A percentile compares a stretch with the other conserved stretches of the same genome.
These are phyloP conservation scores for Tiphia femorata DNA, from an alignment of 2,888 invertebrate genomes.

Conservation along the genomic window DNA sequence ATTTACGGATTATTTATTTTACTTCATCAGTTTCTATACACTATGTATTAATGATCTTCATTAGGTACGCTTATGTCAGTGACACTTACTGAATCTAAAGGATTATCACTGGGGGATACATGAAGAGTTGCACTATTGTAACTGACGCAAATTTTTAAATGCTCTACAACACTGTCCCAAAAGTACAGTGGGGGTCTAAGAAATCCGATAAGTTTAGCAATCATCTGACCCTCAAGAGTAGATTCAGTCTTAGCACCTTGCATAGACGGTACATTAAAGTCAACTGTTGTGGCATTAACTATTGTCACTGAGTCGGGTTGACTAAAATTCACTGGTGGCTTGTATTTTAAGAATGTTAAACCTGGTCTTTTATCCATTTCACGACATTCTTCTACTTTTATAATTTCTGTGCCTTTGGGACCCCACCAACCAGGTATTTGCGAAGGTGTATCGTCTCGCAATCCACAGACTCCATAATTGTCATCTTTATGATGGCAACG, in stretches of 20 bases:
- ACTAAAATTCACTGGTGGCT: slow-evolving; percentile 87
- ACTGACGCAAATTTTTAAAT: slow-evolving; percentile 83
- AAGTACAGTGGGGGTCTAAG: slow-evolving; percentile 80
- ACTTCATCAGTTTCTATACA: too few relatives aligned
- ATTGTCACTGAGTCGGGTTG: slow-evolving; percentile 91
- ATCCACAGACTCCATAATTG: slow-evolving; percentile 85
- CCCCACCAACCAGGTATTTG: slow-evolving; percentile 94
- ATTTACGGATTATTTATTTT: too few relatives aligned
- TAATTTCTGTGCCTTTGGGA: slow-evolving; percentile 82
- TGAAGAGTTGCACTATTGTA: slow-evolving; percentile 79
- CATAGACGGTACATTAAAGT: slow-evolving; percentile 81
- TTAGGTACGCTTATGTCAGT: not conserved
- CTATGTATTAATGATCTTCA: too few relatives aligned
- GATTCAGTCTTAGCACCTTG: slow-evolving; percentile 77
- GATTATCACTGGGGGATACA: slow-evolving; percentile 58
- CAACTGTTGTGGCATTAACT: slow-evolving; percentile 86
- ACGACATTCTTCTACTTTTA: slow-evolving; percentile 82
- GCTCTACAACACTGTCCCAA: slow-evolving; percentile 79
- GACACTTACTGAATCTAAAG: slow-evolving; percentile 51
- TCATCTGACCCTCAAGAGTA: slow-evolving; percentile 79
- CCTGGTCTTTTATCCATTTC: slow-evolving; percentile 86
- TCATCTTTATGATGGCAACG: slow-evolving; percentile 90
- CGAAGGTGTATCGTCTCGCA: slow-evolving; percentile 82
- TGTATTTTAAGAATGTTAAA: slow-evolving; percentile 88
- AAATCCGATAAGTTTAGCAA: slow-evolving; percentile 84